These are phyloP conservation scores for Anisognathus igniventris DNA, from an alignment of 2,797 vertebrate species.

Conservation along the genomic window DNA sequence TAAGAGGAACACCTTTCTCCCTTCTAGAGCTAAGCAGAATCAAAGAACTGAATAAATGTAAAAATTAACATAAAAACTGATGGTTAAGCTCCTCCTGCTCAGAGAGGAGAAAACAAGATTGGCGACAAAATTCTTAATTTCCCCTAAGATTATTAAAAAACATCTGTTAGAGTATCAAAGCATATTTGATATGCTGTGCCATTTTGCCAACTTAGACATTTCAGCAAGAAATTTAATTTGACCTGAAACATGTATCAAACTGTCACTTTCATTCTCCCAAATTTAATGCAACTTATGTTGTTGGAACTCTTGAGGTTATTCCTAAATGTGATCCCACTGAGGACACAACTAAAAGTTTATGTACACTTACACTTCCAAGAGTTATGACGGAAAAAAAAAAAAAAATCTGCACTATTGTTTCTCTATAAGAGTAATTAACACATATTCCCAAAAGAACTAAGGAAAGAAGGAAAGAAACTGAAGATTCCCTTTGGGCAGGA, in stretches of 20 bases:
- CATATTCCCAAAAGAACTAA: conserved; percentile 35
- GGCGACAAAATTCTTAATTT: not conserved
- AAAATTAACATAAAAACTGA: not conserved
- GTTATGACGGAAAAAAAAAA: not conserved
- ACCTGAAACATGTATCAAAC: conserved; percentile 44
- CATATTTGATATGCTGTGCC: not conserved
- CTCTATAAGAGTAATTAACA: conserved; percentile 61
- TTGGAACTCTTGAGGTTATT: conserved; percentile 42
- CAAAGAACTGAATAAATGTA: not conserved
- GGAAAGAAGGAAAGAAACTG: conserved; percentile 33
- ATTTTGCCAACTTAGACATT: conserved; percentile 47
- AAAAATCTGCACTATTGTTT: conserved; percentile 38
- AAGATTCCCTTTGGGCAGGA: conserved; percentile 61
- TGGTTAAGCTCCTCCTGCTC: not conserved
- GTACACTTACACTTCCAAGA: not conserved
- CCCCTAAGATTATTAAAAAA: not conserved
- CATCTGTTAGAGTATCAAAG: not conserved
- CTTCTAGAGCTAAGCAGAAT: not conserved
- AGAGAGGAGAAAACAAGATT: not conserved
- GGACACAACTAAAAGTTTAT: conserved; percentile 57
- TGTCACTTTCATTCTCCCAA: conserved; percentile 50
- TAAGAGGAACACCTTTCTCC: not conserved
- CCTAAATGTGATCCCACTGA: conserved; percentile 50
- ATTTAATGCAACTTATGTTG: conserved; percentile 44
- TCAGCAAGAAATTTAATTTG: conserved; percentile 65